phyloP scores from a whole-genome alignment of 1,140 invertebrate genomes.

The Drosophila bifasciata region DNA sequence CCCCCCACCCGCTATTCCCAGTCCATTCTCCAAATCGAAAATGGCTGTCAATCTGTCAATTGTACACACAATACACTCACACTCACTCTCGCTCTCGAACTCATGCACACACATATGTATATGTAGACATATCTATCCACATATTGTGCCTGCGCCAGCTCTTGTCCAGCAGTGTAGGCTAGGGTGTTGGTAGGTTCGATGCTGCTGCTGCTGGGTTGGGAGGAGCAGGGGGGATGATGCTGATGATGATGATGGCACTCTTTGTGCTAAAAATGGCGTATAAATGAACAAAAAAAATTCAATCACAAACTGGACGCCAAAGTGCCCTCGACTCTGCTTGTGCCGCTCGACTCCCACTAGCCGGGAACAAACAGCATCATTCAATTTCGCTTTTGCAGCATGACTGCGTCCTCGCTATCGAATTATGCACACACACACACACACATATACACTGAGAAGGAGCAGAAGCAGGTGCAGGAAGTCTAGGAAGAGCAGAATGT shows the following conservation, averaged over 20 bases:
- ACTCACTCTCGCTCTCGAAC: conserved; percentile 4
- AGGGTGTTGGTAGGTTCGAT: background rate
- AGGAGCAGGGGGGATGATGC: conserved; percentile 18
- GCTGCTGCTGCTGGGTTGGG: background rate
- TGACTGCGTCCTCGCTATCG: conserved; percentile 30
- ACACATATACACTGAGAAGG: no score
- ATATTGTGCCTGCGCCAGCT: conserved; percentile 24
- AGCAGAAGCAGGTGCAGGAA: no score
- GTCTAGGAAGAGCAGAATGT: no score
- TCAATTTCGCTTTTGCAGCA: conserved; percentile 59
- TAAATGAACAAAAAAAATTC: conserved; percentile 65
- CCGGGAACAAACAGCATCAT: conserved; percentile 11
- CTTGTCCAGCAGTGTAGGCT: conserved; percentile 22
- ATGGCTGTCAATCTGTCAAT: conserved; percentile 78
- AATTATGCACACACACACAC: conserved; percentile 39
- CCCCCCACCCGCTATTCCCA: conserved; percentile 21
- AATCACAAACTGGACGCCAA: conserved; percentile 58
- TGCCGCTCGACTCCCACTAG: background rate
- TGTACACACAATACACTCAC: conserved; percentile 35
- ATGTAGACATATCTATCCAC: conserved; percentile 45
- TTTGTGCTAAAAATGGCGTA: conserved; percentile 65
- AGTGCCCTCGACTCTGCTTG: conserved; percentile 48
- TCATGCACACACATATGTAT: background rate
- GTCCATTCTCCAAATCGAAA: conserved; percentile 40
- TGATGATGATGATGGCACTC: conserved; percentile 32